Evolutionary conservation across 2,113 vertebrate species (phyloP).

Genomic region (Odobenus rosmarus): DNA sequence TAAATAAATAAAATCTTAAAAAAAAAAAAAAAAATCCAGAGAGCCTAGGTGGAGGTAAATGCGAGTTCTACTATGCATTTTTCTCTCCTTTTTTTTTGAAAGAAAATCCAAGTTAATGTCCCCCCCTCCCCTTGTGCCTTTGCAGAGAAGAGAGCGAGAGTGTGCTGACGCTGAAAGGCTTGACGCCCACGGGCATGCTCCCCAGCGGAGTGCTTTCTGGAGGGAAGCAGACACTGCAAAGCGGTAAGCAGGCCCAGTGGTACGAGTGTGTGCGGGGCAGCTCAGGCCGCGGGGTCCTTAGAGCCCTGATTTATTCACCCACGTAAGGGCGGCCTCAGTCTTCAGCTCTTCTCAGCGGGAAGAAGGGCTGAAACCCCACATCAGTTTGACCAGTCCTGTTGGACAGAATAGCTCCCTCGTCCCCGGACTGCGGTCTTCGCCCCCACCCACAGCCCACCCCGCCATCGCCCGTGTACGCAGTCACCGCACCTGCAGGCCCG

Average conservation of each 20-base stretch:
- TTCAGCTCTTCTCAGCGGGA: neutral
- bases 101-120: neutral
- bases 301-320: neutral
- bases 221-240: conserved; percentile 98
- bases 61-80: neutral
- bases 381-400: neutral
- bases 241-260: conserved; percentile 89
- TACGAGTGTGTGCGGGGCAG: neutral
- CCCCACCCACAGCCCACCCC: neutral
- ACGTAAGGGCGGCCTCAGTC: neutral
- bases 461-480: neutral
- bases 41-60: neutral
- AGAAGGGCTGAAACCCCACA: neutral
- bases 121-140: neutral
- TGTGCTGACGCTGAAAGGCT: conserved; percentile 96
- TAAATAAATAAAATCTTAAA: too few relatives aligned
- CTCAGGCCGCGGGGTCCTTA: neutral
- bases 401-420: neutral
- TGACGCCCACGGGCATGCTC: conserved; percentile 99
- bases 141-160: conserved; percentile 99
- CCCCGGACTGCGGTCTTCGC: neutral
- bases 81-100: neutral
- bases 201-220: conserved; percentile 98
- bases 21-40: neutral
- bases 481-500: fast-evolving